A percentile compares a stretch with the other conserved stretches of the same genome.
Conservation (phyloP, 2,888 invertebrate genomes). For the Colostygia pectinataria region DNA sequence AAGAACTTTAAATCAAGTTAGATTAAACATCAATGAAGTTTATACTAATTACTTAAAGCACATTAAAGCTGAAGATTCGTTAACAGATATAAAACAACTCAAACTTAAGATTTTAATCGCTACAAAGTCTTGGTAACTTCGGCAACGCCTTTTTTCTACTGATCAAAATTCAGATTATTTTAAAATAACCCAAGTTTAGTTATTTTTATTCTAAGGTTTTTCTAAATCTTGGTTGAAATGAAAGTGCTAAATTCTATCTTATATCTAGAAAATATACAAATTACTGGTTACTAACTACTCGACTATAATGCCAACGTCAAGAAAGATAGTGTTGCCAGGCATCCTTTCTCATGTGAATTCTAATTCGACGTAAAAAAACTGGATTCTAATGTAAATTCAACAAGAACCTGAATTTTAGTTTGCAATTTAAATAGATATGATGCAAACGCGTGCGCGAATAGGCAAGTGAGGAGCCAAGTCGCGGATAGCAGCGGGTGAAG, state of each 20-base stretch:
- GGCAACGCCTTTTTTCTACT: conserved; percentile 1
- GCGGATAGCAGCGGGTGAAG: conserved; percentile 9
- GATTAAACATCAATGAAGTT: conserved; percentile 8
- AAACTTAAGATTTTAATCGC: conserved; percentile 6
- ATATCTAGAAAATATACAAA: too few species aligned
- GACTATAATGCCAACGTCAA: conserved; percentile 8
- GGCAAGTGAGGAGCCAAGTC: conserved; percentile 26
- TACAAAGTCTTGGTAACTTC: conserved; percentile 6
- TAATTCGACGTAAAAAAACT: conserved; percentile 34
- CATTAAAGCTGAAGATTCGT: conserved; percentile 2
- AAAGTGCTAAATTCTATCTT: too few species aligned
- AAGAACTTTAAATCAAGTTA: conserved; percentile 5
- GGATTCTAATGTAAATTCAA: conserved; percentile 36
- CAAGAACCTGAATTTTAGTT: conserved; percentile 34
- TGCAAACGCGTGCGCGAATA: conserved; percentile 32
- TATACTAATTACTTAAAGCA: conserved; percentile 16
- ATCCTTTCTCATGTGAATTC: conserved; percentile 28
- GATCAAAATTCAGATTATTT: background rate
- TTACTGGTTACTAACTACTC: too few species aligned
- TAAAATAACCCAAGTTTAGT: too few species aligned
- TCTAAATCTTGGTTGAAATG: too few species aligned
- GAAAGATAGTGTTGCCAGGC: conserved; percentile 15
- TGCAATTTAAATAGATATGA: conserved; percentile 40
- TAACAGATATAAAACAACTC: conserved; percentile 16
- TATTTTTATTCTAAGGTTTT: too few species aligned